phyloP scores from a whole-genome alignment of 2,113 vertebrate species.

The Nesogale talazaci region DNA sequence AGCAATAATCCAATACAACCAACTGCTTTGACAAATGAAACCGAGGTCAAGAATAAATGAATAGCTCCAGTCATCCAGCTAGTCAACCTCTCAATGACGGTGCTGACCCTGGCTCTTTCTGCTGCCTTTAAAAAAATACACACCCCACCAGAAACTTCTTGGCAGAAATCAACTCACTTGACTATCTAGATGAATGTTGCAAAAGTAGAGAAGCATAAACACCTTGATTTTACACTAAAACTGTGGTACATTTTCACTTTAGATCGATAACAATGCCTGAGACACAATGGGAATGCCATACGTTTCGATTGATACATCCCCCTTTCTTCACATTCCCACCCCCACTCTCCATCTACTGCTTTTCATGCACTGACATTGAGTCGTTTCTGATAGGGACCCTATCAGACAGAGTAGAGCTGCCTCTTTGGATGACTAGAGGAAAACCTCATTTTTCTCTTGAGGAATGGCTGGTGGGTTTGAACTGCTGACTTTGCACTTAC shows the following conservation, averaged over 20 bases:
- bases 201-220: neutral
- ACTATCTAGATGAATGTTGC: neutral
- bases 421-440: too few species aligned
- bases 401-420: too few species aligned
- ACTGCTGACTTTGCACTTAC: too few species aligned
- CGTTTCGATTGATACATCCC: neutral
- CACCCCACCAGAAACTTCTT: neutral
- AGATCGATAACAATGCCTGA: neutral
- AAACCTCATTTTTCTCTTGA: too few species aligned
- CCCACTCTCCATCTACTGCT: neutral
- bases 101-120: neutral
- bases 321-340: neutral
- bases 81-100: neutral
- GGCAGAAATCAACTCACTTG: neutral
- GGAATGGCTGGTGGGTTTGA: too few species aligned
- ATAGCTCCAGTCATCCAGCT: neutral
- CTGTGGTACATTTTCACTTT: slow-evolving; percentile 21
- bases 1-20: neutral
- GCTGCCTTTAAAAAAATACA: too few species aligned
- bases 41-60: neutral
- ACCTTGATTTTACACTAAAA: neutral
- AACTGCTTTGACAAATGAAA: neutral
- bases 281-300: neutral
- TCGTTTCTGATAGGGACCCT: too few species aligned
- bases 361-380: too few species aligned